Conservation (phyloP, 2,888 invertebrate genomes). For the Pristionchus entomophagus region DNA sequence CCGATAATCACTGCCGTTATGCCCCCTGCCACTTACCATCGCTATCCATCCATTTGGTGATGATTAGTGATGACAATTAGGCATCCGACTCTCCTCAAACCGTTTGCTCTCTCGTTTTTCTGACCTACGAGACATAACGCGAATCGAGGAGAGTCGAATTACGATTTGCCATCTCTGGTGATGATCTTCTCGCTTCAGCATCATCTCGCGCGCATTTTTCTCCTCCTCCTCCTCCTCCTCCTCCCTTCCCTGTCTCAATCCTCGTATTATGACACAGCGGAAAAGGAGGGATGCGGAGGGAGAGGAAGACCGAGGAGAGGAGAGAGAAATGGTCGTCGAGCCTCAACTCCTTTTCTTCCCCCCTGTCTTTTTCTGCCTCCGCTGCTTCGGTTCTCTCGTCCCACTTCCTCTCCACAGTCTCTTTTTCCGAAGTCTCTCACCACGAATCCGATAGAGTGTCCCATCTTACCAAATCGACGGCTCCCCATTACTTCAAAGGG, state of each 20-base stretch:
- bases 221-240: not conserved
- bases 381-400: not conserved
- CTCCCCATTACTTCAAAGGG: not conserved
- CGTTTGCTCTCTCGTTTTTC: too few species aligned
- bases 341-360: conserved; percentile 30
- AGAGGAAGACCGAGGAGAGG: not conserved
- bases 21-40: not conserved
- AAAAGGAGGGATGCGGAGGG: not conserved
- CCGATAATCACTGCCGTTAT: too few species aligned
- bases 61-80: too few species aligned
- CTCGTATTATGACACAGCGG: conserved; percentile 16
- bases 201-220: too few species aligned
- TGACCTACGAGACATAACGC: too few species aligned
- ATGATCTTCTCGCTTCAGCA: too few species aligned
- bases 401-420: not conserved
- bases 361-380: not conserved
- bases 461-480: not conserved
- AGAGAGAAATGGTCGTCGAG: conserved; percentile 18
- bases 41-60: too few species aligned
- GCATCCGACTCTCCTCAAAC: too few species aligned
- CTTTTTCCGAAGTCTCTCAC: not conserved
- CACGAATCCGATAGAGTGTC: not conserved
- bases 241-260: not conserved
- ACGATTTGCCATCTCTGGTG: too few species aligned
- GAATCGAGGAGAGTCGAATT: too few species aligned